A percentile compares a stretch with the other conserved stretches of the same genome.
These are phyloP conservation scores for Cyprinodon brontotheroides DNA, from an alignment of 2,113 vertebrate species.

Conservation along the genomic window DNA sequence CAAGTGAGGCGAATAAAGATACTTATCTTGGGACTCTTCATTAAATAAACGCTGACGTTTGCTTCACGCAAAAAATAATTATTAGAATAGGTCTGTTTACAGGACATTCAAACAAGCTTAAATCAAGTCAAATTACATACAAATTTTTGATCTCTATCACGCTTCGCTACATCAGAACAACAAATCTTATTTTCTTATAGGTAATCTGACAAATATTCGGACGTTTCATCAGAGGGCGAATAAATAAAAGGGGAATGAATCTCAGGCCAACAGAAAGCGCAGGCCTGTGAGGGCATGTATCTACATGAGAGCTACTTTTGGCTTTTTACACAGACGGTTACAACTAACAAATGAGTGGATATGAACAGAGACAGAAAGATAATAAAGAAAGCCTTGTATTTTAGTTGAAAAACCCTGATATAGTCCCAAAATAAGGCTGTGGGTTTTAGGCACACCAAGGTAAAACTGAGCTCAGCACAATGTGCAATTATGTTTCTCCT, in stretches of 20 bases:
- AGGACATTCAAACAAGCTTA: constrained; percentile 16
- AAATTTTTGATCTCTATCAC: neutral
- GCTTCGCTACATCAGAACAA: constrained; percentile 18
- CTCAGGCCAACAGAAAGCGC: constrained; percentile 17
- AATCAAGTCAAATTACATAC: constrained; percentile 30
- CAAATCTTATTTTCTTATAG: neutral
- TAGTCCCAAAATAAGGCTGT: constrained; percentile 82
- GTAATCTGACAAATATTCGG: neutral
- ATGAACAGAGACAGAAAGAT: constrained; percentile 32
- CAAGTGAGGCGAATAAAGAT: constrained; percentile 42
- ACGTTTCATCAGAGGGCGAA: neutral
- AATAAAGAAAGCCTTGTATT: constrained; percentile 50
- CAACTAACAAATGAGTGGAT: constrained; percentile 32
- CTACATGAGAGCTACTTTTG: constrained; percentile 25
- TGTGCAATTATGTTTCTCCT: constrained; percentile 55
- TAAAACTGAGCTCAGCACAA: constrained; percentile 77
- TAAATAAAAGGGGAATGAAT: constrained; percentile 13
- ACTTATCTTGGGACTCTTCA: constrained; percentile 71
- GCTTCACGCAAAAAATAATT: constrained; percentile 7
- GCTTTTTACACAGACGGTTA: constrained; percentile 6
- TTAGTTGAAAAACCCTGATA: constrained; percentile 72
- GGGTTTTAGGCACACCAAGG: constrained; percentile 82
- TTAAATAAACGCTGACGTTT: constrained; percentile 25
- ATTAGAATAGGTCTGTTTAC: constrained; percentile 23
- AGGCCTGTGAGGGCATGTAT: neutral